A percentile compares a stretch with the other conserved stretches of the same genome.
Conservation (phyloP, 2,888 invertebrate genomes). For the Ceramica pisi region DNA sequence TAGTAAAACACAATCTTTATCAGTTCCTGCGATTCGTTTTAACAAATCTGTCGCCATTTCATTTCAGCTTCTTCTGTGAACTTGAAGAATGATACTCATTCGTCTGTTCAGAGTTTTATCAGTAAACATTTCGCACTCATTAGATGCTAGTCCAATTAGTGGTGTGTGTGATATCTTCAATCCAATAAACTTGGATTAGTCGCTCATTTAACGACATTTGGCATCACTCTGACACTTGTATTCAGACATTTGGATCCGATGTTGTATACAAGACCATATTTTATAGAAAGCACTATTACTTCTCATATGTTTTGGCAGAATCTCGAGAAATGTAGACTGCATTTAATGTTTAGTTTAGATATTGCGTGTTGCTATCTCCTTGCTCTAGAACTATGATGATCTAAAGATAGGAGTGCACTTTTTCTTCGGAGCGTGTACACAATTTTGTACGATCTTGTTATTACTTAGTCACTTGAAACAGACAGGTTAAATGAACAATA, state of each 20-base stretch:
- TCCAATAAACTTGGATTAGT: slow-evolving; percentile 63
- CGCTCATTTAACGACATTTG: slow-evolving; percentile 69
- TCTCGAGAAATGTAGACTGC: slow-evolving; percentile 21
- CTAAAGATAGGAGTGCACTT: slow-evolving; percentile 38
- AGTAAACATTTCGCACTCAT: slow-evolving; percentile 15
- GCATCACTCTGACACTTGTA: slow-evolving; percentile 71
- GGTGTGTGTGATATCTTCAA: slow-evolving; percentile 50
- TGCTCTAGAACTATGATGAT: neutral
- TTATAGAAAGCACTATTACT: slow-evolving; percentile 30
- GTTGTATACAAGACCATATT: slow-evolving; percentile 58
- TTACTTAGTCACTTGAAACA: too few relatives aligned
- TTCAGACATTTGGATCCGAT: slow-evolving; percentile 69
- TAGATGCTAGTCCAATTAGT: slow-evolving; percentile 44
- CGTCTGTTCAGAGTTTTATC: slow-evolving; percentile 14
- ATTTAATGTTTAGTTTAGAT: slow-evolving; percentile 26
- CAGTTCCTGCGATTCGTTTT: neutral
- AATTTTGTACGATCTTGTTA: neutral
- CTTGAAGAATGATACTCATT: neutral
- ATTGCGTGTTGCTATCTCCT: slow-evolving; percentile 20
- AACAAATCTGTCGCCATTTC: neutral
- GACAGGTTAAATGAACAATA: neutral
- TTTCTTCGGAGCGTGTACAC: neutral
- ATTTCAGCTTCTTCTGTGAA: neutral
- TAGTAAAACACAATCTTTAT: neutral
- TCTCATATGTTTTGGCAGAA: slow-evolving; percentile 56